Conservation (phyloP, 2,797 vertebrate species). For the Melanotaenia pygmaea region DNA sequence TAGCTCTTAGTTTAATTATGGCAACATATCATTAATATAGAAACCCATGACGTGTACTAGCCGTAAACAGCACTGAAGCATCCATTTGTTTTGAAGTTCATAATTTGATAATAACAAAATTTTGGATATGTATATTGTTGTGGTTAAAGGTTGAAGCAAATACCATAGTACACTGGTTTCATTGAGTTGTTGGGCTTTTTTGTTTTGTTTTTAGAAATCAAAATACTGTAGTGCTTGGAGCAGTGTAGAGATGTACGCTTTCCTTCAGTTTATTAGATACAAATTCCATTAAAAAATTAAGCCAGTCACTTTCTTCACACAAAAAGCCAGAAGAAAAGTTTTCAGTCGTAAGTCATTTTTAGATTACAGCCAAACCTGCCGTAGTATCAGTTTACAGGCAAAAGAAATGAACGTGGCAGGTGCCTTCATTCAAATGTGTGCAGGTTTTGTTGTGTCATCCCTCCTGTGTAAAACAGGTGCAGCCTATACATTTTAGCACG, state of each 20-base stretch:
- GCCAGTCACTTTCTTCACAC: neutral
- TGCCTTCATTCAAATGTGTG: constrained; percentile 37
- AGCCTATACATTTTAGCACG: constrained; percentile 30
- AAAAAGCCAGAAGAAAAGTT: constrained; percentile 20
- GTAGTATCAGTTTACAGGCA: constrained; percentile 5
- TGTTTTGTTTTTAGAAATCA: too few relatives aligned
- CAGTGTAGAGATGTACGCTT: neutral
- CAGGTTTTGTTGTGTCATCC: constrained; percentile 46
- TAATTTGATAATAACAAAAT: neutral
- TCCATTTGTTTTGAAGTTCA: constrained; percentile 10
- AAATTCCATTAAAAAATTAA: constrained; percentile 6
- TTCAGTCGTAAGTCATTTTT: constrained; percentile 30
- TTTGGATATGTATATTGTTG: constrained; percentile 1
- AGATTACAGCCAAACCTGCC: constrained; percentile 5
- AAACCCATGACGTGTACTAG: neutral
- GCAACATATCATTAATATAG: neutral
- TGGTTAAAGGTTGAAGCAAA: constrained; percentile 1
- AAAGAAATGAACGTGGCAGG: constrained; percentile 47
- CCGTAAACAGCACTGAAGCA: neutral
- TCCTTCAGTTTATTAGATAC: neutral
- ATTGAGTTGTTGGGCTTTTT: neutral
- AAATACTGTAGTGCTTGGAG: neutral
- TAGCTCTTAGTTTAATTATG: neutral
- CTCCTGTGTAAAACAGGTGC: constrained; percentile 51
- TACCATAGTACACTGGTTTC: neutral